These are phyloP conservation scores for Venturia canescens DNA, from an alignment of 1,140 invertebrate species.

Conservation along the genomic window DNA sequence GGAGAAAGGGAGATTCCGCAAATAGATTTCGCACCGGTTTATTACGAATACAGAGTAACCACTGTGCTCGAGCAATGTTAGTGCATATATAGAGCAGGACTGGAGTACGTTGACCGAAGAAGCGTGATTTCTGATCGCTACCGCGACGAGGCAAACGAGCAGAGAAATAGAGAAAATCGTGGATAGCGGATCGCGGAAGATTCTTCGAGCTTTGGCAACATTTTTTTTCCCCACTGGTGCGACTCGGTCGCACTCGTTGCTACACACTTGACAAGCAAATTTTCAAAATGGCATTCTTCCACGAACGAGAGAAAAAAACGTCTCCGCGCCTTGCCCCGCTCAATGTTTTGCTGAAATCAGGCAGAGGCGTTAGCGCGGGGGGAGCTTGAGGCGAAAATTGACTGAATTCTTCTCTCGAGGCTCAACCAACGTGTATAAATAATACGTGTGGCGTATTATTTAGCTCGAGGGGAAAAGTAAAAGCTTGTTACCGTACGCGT, in stretches of 20 bases:
- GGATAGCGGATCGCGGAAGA: no score
- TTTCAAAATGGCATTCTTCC: no score
- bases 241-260: no score
- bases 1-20: constrained; percentile 9
- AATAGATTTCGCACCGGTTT: constrained; percentile 25
- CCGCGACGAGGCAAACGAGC: not conserved
- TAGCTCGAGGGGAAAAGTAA: constrained; percentile 5
- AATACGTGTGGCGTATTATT: not conserved
- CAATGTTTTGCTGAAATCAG: not conserved
- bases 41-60: constrained; percentile 15
- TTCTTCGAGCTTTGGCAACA: no score
- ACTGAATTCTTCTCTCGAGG: not conserved
- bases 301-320: no score
- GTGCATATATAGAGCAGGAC: not conserved
- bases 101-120: constrained; percentile 13
- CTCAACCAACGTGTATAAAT: not conserved
- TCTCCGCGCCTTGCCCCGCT: no score
- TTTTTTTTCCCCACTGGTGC: no score
- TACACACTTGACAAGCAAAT: no score
- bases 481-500: constrained; percentile 26
- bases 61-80: not conserved
- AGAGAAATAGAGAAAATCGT: no score
- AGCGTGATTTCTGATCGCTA: not conserved
- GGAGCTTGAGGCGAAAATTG: not conserved
- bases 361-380: not conserved